phyloP scores from a whole-genome alignment of 2,113 vertebrate genomes.

The Ophthalmolycus amberensis region DNA sequence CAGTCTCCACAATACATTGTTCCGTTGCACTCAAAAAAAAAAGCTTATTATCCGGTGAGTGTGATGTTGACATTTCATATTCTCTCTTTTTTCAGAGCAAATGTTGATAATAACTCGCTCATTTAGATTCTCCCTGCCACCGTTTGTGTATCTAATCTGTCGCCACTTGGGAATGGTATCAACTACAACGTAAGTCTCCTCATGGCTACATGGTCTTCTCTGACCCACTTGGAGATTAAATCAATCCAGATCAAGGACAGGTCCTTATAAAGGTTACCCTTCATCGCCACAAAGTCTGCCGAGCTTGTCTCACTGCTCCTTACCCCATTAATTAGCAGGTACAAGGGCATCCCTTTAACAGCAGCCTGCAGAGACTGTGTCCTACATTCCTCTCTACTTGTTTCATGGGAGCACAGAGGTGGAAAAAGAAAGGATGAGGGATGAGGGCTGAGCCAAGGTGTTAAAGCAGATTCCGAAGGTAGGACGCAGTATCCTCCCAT shows the following conservation, averaged over 20 bases:
- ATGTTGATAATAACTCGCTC: background rate
- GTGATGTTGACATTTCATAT: constrained; percentile 24
- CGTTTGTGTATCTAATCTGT: constrained; percentile 20
- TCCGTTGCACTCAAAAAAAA: constrained; percentile 20
- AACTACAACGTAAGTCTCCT: constrained; percentile 21
- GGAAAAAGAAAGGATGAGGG: constrained; percentile 52
- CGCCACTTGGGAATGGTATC: constrained; percentile 6
- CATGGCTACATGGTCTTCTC: background rate
- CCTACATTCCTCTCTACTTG: constrained; percentile 77
- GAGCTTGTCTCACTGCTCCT: constrained; percentile 49
- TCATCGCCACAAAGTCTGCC: constrained; percentile 49
- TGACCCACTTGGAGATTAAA: constrained; percentile 10
- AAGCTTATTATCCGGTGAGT: constrained; percentile 2
- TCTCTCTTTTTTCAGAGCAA: constrained; percentile 10
- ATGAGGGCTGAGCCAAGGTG: constrained; percentile 72
- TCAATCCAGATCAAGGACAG: constrained; percentile 21
- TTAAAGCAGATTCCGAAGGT: constrained; percentile 63
- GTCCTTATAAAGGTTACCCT: constrained; percentile 48
- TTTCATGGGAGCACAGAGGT: constrained; percentile 65
- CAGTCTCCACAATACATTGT: background rate
- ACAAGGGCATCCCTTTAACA: constrained; percentile 81
- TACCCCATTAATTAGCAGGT: constrained; percentile 78
- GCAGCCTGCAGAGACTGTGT: constrained; percentile 75
- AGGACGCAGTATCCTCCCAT: constrained; percentile 63
- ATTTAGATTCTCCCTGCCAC: background rate